Base-by-base conservation (phyloP, 2,888 invertebrate species). In the Ceratothoa steindachneri region DNA sequence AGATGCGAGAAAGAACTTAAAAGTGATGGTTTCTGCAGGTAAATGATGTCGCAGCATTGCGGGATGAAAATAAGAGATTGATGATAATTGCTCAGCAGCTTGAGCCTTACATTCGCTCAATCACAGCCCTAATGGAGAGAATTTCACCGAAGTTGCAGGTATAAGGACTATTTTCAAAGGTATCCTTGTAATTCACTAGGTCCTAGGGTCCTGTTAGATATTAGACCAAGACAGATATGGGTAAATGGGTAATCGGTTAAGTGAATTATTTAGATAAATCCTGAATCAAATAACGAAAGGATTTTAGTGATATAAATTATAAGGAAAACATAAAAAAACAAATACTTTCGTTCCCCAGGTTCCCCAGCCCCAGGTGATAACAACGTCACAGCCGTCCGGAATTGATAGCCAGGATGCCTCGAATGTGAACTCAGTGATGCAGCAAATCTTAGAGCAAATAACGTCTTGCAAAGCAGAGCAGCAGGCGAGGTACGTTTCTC, bases 51-150 rank as follows among this genome's bases (percentile, higher is more conserved):
- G 85, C 88, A 80, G 87, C 88, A 65, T 83, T 90, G 74, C 86
- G 89, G 71, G 88, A 88, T 76, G 90, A 90, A 82, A 87, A 89
- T 80, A 89, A 89, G 81, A 89, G 89, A 81, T 83, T 90, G 78
- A 88, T 88, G 81, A 86, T 86, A 24, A 86, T 89, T 64, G 88
- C 89, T 0, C 87, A 88, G 73, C 89, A 90, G 81, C 83, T 90
- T 74, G 89, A 89, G 81, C 89, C 90, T 0, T 90, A 89, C 82
- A 87, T 90, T 30, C 87, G 88, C 77, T 88, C 87, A 29, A 84
- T 85, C 65, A 79, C 76, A 7, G 75, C 74, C 60, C 72, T 79
- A n/a, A 83, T 83, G 69, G 83, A 84, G 74, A 81, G 83, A 67
- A 81, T 84, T 12, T 82, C 83, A 30, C 84, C 84, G n/a, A 75